Base-by-base conservation (phyloP, 2,797 vertebrate genomes). In the Tapera naevia region DNA sequence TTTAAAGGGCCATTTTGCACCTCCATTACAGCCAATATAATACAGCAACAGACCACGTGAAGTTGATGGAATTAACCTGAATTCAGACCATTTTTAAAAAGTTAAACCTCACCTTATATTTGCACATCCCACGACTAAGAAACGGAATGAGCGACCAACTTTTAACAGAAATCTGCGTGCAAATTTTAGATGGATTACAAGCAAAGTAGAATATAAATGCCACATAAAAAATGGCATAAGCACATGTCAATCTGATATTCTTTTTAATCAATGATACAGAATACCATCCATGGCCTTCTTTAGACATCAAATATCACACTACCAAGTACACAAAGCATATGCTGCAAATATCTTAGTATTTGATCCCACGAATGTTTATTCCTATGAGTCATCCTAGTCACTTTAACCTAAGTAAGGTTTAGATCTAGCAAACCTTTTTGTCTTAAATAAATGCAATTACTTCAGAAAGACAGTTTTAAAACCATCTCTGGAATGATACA, bases 321-420 rank as follows among this genome's bases (percentile, higher is more conserved):
- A 86, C 30, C 43, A 53, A 7, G 57, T 45, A 91, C 73, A 93
- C 54, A 89, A 90, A 88, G 64, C 88, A 78, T 39, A 85, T 35
- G 93, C 88, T 94, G 91, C 81, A 96, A 95, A 90, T 86, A 96
- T 88, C 91, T 79, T n/a, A 73, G 70, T 84, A 91, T 91, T 95
- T 80, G 65, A 96, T 91, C 87, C 75, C 56, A 70, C 30, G 11
- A 91, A 88, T 86, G 79, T 93, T 94, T 94, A 82, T 84, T 94
- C 69, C 71, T 83, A 58, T 94, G 89, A 95, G 94, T 95, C 89
- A 89, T 81, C 61, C 39, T n/a, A 48, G 70, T 78, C 76, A 90
- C 78, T 88, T 96, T 92, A 97, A 94, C 80, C 75, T 65, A 64
- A 88, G 48, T 15, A 79, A 92, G 80, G 28, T 43, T 1, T 74